Evolutionary conservation across 2,888 invertebrate species (phyloP), one percentile per base, ranked within the genome.

Genomic region (Lochmaea crataegi): DNA sequence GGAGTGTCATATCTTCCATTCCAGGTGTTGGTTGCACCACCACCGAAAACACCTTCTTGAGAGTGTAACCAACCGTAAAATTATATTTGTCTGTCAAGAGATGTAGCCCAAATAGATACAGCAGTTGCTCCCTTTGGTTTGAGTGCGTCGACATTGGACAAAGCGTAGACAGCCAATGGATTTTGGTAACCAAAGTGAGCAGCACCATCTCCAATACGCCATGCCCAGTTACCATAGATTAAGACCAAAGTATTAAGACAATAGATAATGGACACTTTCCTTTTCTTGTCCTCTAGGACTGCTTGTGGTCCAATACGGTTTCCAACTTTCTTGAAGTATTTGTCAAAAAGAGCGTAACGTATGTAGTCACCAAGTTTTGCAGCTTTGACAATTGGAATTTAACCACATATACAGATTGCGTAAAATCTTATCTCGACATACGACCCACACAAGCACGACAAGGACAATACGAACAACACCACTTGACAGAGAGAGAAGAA

Each of bases 121-220:
- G 78, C 81, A 57, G 80, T 77, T 7, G 79, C 60, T 66, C 78
- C 74, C 64, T 77, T 78, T 32, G 81, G 81, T 76, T 76, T 80
- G 57, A 81, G 60, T 16, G 61, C 75, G 11, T 70, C 71, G 7
- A 77, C 78, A 45, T 76, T 75, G 18, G 77, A 66, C 14, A 81
- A 71, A 58, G 75, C 79, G 51, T 77, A 81, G 11, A 80, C 81
- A 9, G 80, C 70, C 61, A 81, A 66, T 42, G 81, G 81, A 65
- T 81, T 81, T 70, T 81, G 81, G 74, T 81, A 81, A 64, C 80
- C 81, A 57, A 80, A 78, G 70, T 81, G 80, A 73, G 80, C 74
- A 57, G 79, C 68, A 64, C 79, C 79, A 78, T 80, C 80, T 76
- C 78, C 80, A 66, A 81, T 80, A 65, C 81, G 76, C 81, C 81